Evolutionary conservation across 2,113 vertebrate genomes (phyloP).

Genomic region (Zapus hudsonius): DNA sequence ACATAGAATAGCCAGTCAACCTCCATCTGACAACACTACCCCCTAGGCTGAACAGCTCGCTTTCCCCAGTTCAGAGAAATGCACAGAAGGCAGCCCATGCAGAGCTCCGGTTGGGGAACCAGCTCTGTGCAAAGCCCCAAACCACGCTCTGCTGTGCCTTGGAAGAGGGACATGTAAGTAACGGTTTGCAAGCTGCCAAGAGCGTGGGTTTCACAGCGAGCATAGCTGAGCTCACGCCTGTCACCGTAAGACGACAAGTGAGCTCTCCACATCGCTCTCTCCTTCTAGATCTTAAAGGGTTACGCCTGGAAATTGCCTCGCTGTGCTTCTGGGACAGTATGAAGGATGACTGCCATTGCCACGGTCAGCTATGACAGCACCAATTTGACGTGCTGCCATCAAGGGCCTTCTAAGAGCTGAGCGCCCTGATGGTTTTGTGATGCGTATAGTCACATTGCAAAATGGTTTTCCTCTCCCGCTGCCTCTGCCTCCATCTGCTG

Average conservation of each 20-base stretch:
- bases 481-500: slow-evolving; percentile 99
- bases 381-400: slow-evolving; percentile 96
- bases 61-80: slow-evolving; percentile 32
- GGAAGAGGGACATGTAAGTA: slow-evolving; percentile 80
- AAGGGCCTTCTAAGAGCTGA: slow-evolving; percentile 93
- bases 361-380: slow-evolving; percentile 93
- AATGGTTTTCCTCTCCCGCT: slow-evolving; percentile 96
- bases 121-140: slow-evolving; percentile 68
- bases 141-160: slow-evolving; percentile 66
- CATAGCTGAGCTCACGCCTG: slow-evolving; percentile 74
- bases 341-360: slow-evolving; percentile 91
- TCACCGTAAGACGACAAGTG: slow-evolving; percentile 74
- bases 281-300: slow-evolving; percentile 85
- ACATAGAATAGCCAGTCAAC: background rate
- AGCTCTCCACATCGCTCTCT: slow-evolving; percentile 68
- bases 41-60: slow-evolving; percentile 7
- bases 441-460: slow-evolving; percentile 97
- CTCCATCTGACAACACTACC: slow-evolving; percentile 9
- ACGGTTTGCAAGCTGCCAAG: slow-evolving; percentile 81
- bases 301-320: slow-evolving; percentile 87
- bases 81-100: slow-evolving; percentile 53
- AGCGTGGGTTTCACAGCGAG: slow-evolving; percentile 79
- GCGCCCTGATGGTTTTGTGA: slow-evolving; percentile 98
- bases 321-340: slow-evolving; percentile 88
- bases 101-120: slow-evolving; percentile 63